Base-by-base conservation (phyloP, 1,140 invertebrate genomes). In the Mactra quadrangularis region DNA sequence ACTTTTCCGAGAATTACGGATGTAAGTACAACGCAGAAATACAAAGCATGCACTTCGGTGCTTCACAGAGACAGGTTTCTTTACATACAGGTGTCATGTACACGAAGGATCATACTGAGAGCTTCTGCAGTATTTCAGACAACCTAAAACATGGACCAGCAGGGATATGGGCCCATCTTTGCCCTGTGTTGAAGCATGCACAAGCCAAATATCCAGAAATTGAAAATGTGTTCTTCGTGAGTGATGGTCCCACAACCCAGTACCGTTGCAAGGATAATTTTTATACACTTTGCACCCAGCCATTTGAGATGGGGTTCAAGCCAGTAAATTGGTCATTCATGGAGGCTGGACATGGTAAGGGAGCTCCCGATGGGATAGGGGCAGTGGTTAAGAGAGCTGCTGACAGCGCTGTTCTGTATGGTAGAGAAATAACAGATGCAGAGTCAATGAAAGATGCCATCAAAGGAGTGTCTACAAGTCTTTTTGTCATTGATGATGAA, bases 21-120 rank as follows among this genome's bases (percentile, higher is more conserved):
- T n/a, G n/a, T n/a, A n/a, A n/a, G n/a, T 59, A 59, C 55, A 7
- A 59, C 13, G 55, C 7, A 27, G 55, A 59, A 25, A 59, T 59
- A 22, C 55, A 64, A 35, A 64, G 60, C 33, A 64, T 64, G 60
- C 60, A 64, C 33, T 64, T 64, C 25, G 60, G 60, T 9, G 60
- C 33, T 4, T 64, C 60, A 7, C 25, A 64, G 13, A 35, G 31
- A 15, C 25, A 17, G 22, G 25, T 64, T 17, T 64, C 60, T 27
- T 19, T 64, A 13, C 60, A 64, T 64, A 64, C 60, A 9, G 60
- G 60, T 31, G 25, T 64, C 11, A 7, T 64, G 60, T 64, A 64
- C 17, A 31, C 60, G 6, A 29, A 64, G 13, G 15, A 17, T 11
- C 6, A 13, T 9, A 35, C 60, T 13, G 33, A 64, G 31, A 22